Evolutionary conservation across 2,797 vertebrate species (phyloP), one percentile per base, ranked within the genome.

Genomic region (Iguana delicatissima): DNA sequence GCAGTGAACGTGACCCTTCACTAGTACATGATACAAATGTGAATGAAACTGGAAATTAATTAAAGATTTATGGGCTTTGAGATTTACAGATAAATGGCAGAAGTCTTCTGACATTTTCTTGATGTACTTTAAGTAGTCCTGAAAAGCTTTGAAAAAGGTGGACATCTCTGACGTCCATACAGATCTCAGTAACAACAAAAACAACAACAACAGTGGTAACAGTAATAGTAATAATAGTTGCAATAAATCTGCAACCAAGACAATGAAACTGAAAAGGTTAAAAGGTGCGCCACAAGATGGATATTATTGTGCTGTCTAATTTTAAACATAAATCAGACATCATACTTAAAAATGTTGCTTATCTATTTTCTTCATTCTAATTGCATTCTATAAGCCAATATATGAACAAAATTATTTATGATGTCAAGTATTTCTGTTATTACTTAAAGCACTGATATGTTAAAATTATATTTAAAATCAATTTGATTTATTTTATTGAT

Each of bases 401-500:
- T n/a, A 64, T n/a, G 42, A 87, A 50, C 14, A 24, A 29, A 8
- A 57, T 59, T 42, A 20, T 24, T 3, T 8, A 42, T 5, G 50
- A 79, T 79, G 35, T 59, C 13, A 42, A 29, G 2, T 72, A 29
- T 29, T 62, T 69, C 22, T 67, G 35, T 29, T 38, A 12, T 79
- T 35, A 50, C 20, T 24, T 50, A 46, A 24, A 50, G 9, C 55
- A 50, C 3, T 50, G 32, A 64, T 73, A 14, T 24, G 57, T 77
- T 67, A 46, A 50, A 80, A 81, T 16, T n/a, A 69, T 35, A 62
- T 77, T 84, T 22, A 50, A 14, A 9, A 89, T 9, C 67, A 24
- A 91, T 52, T 24, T 72, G 5, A 22, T 59, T 67, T 9, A 8
- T 92, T 80, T 92, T 72, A 9, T 69, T 74, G 76, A 50, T 88